phyloP scores from a whole-genome alignment of 2,113 vertebrate genomes.

The Ophiodon elongatus region DNA sequence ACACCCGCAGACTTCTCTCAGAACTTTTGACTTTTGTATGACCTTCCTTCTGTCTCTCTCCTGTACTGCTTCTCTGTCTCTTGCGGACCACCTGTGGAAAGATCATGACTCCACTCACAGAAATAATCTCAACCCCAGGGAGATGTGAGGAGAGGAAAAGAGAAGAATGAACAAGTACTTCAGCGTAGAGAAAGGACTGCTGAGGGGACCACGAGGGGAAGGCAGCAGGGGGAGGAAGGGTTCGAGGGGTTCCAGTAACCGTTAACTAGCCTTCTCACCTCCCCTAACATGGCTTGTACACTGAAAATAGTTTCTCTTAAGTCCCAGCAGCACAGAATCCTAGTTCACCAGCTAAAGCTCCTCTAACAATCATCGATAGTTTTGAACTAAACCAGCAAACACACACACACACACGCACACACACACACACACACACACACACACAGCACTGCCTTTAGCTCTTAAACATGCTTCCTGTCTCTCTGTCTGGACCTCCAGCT shows the following conservation, averaged over 20 bases:
- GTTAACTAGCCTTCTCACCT: conserved; percentile 51
- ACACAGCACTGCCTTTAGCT: conserved; percentile 74
- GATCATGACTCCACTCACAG: conserved; percentile 35
- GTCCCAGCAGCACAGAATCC: conserved; percentile 58
- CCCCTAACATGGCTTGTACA: conserved; percentile 56
- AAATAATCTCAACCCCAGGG: conserved; percentile 44
- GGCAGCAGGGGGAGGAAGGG: conserved; percentile 1
- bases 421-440: conserved; percentile 38
- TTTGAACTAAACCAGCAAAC: conserved; percentile 79
- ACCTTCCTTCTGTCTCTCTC: conserved; percentile 49
- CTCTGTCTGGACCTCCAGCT: conserved; percentile 34
- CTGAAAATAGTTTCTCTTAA: conserved; percentile 45
- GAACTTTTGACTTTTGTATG: conserved; percentile 54
- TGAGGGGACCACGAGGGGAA: conserved; percentile 30
- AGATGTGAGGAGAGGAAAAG: conserved; percentile 25
- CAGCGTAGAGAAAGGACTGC: conserved; percentile 17
- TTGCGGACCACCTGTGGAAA: conserved; percentile 66
- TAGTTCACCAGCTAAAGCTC: conserved; percentile 75
- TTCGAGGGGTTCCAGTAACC: conserved; percentile 27
- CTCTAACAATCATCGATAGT: conserved; percentile 75
- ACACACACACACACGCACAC: conserved; percentile 33
- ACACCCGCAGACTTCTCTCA: conserved; percentile 40
- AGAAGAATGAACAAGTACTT: conserved; percentile 19
- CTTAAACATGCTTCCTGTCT: conserved; percentile 30
- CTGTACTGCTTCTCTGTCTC: conserved; percentile 56